Evolutionary conservation across 2,888 invertebrate genomes (phyloP).

Genomic region (Malachius bipustulatus): DNA sequence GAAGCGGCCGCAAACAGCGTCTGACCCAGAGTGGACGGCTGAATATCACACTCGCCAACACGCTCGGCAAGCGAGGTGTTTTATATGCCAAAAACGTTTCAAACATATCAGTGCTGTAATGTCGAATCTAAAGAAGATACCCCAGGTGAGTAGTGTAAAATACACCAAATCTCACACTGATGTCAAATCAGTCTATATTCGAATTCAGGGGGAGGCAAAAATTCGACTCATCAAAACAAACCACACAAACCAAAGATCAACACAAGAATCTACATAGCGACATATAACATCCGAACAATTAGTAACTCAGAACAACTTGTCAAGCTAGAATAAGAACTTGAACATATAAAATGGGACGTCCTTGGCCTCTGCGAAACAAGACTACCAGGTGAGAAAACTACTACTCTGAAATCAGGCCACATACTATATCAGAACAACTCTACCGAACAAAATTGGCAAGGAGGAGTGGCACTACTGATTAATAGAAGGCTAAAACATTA

Average conservation of each 20-base stretch:
- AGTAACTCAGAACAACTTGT: background rate
- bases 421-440: slow-evolving; percentile 1
- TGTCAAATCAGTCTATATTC: background rate
- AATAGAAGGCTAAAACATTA: too few relatives aligned
- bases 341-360: background rate
- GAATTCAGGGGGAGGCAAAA: slow-evolving; percentile 2
- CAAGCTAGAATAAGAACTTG: background rate
- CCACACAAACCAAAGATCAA: background rate
- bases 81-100: background rate
- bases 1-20: slow-evolving; percentile 4
- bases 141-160: slow-evolving; percentile 1
- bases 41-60: slow-evolving; percentile 1
- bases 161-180: background rate
- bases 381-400: background rate
- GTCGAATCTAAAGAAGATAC: background rate
- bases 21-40: slow-evolving; percentile 4
- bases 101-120: background rate
- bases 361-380: background rate
- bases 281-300: background rate
- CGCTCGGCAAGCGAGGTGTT: slow-evolving; percentile 1
- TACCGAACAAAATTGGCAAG: too few relatives aligned
- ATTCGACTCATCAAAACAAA: background rate
- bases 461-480: too few relatives aligned
- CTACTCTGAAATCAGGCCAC: background rate
- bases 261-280: background rate